phyloP scores from a whole-genome alignment of 2,113 vertebrate genomes.

The Glaucidium brasilianum region DNA sequence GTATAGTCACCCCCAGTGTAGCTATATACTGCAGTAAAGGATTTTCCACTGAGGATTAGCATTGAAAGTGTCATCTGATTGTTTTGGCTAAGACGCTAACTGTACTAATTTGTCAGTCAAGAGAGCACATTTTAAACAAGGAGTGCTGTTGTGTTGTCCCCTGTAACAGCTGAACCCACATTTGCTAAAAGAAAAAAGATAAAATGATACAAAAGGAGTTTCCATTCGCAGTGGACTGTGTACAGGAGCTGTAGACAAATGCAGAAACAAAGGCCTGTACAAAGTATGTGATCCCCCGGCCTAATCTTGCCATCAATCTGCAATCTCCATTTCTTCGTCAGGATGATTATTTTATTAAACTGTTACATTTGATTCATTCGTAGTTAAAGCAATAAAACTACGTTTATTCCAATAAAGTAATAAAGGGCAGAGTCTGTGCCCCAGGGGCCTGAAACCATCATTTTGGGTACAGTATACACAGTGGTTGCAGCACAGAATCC shows the following conservation, averaged over 20 bases:
- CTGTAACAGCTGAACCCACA: background rate
- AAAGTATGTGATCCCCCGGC: background rate
- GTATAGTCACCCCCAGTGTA: too few species aligned
- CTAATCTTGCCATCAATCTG: background rate
- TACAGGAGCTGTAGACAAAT: background rate
- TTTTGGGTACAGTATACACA: background rate
- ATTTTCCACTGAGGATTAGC: background rate
- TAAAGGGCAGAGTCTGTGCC: background rate
- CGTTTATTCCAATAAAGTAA: background rate
- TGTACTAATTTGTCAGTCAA: background rate
- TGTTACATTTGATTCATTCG: background rate
- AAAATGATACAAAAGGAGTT: background rate
- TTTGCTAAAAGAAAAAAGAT: background rate
- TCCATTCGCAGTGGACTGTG: background rate
- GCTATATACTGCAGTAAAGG: rapidly evolving
- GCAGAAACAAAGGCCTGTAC: background rate
- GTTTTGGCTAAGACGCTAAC: background rate
- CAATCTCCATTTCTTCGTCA: background rate
- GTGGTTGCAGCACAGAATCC: background rate
- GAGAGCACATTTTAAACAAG: background rate
- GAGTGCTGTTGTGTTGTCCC: background rate
- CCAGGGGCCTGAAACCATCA: background rate
- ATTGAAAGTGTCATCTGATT: background rate
- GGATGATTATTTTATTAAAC: background rate
- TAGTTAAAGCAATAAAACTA: background rate